Evolutionary conservation across 2,888 invertebrate species (phyloP).

Genomic region (Dynastes hyllus): DNA sequence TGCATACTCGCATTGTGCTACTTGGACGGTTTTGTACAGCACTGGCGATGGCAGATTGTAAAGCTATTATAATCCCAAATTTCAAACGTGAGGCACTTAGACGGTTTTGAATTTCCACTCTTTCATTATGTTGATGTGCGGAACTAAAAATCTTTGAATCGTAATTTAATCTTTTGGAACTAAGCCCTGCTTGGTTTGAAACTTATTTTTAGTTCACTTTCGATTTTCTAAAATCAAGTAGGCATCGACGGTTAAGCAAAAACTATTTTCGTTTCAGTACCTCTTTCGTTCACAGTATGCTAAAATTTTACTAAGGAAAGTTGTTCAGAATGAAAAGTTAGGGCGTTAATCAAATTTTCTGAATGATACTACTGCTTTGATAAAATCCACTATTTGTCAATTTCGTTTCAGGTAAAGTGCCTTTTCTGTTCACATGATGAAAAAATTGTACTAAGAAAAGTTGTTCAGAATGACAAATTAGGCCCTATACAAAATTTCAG

Average conservation of each 20-base stretch:
- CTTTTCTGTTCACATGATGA: too few relatives aligned
- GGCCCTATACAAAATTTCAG: too few relatives aligned
- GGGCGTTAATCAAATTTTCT: background rate
- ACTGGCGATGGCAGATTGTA: too few relatives aligned
- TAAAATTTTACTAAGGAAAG: background rate
- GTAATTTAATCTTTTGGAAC: too few relatives aligned
- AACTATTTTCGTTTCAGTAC: background rate
- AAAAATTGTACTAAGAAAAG: too few relatives aligned
- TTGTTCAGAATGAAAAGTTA: background rate
- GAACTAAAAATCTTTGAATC: background rate
- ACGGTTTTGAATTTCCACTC: too few relatives aligned
- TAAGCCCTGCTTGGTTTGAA: background rate
- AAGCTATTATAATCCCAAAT: too few relatives aligned
- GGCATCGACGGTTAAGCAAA: too few relatives aligned
- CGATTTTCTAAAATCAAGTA: background rate
- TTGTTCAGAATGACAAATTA: too few relatives aligned
- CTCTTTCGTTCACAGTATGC: background rate
- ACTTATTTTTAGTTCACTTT: background rate
- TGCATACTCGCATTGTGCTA: too few relatives aligned
- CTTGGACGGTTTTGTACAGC: too few relatives aligned
- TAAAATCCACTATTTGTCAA: background rate
- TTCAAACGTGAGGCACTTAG: too few relatives aligned
- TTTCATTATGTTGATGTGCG: background rate
- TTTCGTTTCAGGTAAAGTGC: background rate
- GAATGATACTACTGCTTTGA: background rate